Percentiles rank a stretch among this genome's conserved stretches.
Conservation (phyloP, 2,113 vertebrate species). For the Pogonocichla stellata region DNA sequence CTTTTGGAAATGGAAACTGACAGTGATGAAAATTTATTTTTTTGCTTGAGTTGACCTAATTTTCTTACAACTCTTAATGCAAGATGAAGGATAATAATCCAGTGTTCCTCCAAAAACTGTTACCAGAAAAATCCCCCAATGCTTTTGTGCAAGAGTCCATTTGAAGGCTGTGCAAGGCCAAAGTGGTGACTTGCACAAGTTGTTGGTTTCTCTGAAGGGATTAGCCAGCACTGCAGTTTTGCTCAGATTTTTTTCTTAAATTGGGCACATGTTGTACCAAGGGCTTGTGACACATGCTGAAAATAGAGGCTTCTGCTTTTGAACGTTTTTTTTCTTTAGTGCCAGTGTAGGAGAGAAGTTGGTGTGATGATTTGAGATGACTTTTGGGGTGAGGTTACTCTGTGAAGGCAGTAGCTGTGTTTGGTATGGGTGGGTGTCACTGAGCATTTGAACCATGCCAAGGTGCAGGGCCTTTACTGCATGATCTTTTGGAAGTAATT, state of each 20-base stretch:
- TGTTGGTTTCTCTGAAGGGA: neutral
- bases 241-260: neutral
- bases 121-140: neutral
- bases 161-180: neutral
- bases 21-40: fast-evolving
- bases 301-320: neutral
- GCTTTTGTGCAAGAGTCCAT: fast-evolving
- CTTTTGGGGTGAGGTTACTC: neutral
- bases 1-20: neutral
- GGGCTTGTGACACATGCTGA: neutral
- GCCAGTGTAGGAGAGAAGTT: neutral
- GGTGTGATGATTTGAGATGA: neutral
- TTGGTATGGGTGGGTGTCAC: neutral
- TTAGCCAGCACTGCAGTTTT: neutral
- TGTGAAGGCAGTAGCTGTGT: neutral
- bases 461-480: neutral
- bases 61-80: neutral
- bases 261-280: neutral
- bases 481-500: neutral
- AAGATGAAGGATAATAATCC: neutral
- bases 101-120: neutral
- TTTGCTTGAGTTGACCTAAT: neutral
- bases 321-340: neutral
- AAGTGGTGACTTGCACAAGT: neutral
- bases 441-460: neutral